Conservation (phyloP, 2,888 invertebrate species). For the Cheilosia scutellata region DNA sequence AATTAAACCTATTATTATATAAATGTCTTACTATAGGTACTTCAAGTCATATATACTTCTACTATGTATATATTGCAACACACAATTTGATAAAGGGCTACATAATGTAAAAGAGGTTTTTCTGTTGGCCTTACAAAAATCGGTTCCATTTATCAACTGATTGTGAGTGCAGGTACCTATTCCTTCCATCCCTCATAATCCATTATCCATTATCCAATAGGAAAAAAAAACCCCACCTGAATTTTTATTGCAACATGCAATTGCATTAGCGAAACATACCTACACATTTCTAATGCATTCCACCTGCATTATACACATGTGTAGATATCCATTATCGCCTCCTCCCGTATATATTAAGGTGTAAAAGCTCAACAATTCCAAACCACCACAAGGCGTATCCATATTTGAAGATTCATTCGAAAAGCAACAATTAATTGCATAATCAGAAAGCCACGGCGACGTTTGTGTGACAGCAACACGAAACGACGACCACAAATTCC, state of each 20-base stretch:
- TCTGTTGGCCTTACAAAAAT: too few relatives aligned
- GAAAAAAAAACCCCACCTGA: slow-evolving; percentile 9
- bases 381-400: slow-evolving; percentile 42
- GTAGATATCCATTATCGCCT: not conserved
- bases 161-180: too few relatives aligned
- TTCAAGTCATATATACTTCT: too few relatives aligned
- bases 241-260: slow-evolving; percentile 23
- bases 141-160: too few relatives aligned
- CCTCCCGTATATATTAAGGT: slow-evolving; percentile 4
- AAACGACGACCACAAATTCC: slow-evolving; percentile 24
- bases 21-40: too few relatives aligned
- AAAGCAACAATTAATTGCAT: slow-evolving; percentile 53
- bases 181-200: not conserved
- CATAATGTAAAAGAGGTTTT: too few relatives aligned
- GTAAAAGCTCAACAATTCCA: not conserved
- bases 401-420: slow-evolving; percentile 62
- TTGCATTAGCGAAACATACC: slow-evolving; percentile 14
- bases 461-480: slow-evolving; percentile 27
- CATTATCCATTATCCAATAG: slow-evolving; percentile 44
- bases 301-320: slow-evolving; percentile 4
- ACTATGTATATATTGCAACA: too few relatives aligned
- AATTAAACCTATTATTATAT: too few relatives aligned
- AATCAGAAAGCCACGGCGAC: slow-evolving; percentile 60
- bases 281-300: slow-evolving; percentile 27
- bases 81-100: too few relatives aligned